Conservation (phyloP, 35 echinoderm and acorn worm species). For the Acanthaster planci region DNA sequence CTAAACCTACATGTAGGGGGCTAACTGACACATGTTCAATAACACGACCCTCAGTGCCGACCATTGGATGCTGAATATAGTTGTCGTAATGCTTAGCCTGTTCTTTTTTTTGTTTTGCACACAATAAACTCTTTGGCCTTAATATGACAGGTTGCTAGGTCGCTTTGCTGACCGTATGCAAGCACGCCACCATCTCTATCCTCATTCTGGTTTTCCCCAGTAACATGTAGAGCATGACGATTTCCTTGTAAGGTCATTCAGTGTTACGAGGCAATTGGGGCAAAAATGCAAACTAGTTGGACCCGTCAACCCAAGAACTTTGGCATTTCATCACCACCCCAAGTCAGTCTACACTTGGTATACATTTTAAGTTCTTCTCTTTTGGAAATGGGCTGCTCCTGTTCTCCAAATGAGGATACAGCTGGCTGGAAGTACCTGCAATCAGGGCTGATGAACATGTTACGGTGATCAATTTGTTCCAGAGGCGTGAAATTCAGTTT, state of each 20-base stretch:
- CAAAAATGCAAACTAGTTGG: constrained; percentile 11
- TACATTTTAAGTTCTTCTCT: no score
- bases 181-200: not conserved
- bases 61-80: not conserved
- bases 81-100: not conserved
- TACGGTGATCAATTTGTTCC: not conserved
- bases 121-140: not conserved
- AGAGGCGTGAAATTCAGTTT: not conserved
- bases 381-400: not conserved
- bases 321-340: not conserved
- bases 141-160: not conserved
- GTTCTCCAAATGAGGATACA: not conserved
- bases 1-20: not conserved
- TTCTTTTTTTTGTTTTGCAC: not conserved
- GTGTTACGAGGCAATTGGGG: not conserved
- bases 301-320: not conserved
- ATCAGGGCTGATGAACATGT: not conserved
- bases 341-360: not conserved
- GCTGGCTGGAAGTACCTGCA: not conserved
- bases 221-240: not conserved
- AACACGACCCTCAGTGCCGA: not conserved
- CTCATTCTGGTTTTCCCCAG: not conserved
- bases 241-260: not conserved
- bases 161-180: not conserved
- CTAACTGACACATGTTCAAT: not conserved